Base-by-base conservation (phyloP, 2,888 invertebrate genomes). In the Agriotes lineatus region DNA sequence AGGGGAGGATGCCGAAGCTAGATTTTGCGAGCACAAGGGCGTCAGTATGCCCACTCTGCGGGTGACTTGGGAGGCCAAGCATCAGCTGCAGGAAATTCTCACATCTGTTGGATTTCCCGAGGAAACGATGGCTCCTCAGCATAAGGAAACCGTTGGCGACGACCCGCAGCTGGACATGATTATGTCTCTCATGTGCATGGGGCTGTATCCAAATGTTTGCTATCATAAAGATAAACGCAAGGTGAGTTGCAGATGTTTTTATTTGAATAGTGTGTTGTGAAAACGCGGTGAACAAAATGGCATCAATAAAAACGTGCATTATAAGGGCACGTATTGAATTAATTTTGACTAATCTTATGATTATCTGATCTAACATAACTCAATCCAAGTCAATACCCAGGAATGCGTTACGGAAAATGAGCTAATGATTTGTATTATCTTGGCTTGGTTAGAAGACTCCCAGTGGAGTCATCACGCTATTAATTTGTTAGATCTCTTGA, bases 121-220 rank as follows among this genome's bases (percentile, higher is more conserved):
- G 81, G 95, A 96, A 79, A 90, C 93, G 37, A 89, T 97, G 81
- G 81, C 90, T 0, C 90, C 93, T 0, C 90, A 90, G 69, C 87
- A 90, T 1, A 90, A 95, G 85, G 91, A 95, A 81, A 90, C 92
- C 6, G 88, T 89, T 19, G 92, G 91, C 0, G 89, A 93, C 0
- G 96, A 97, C 82, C 89, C 92, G 0, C 87, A 89, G 20, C 83
- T 97, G 37, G 98, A 99, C 81, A 86, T 93, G 65, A 91, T 96
- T 0, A 90, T 94, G 71, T 94, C 94, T 0, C 87, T 98, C 61
- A 88, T 99, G 80, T 93, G 93, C 73, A 90, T 95, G 88, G 99
- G 98, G 0, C 88, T 97, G 0, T 99, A 99, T 84, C 99, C 99
- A 0, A 99, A 99, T 83, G 96, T 99, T 1, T 97, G 97, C 80